Evolutionary conservation across 2,797 vertebrate species (phyloP).

Genomic region (Anomalospiza imberbis): DNA sequence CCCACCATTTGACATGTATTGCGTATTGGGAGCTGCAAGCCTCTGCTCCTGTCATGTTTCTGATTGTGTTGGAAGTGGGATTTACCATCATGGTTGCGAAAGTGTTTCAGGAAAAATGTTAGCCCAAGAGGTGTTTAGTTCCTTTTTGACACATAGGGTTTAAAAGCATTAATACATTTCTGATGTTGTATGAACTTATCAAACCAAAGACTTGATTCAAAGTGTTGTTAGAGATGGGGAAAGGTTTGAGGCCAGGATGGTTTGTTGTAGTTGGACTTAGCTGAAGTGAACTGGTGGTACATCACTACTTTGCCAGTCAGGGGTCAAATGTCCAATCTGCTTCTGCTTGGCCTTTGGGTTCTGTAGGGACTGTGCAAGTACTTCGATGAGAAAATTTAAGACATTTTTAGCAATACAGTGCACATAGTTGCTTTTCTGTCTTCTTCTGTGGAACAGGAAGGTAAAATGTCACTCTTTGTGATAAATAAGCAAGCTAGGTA

Average conservation of each 20-base stretch:
- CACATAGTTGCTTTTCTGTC: not conserved
- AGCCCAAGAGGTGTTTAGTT: not conserved
- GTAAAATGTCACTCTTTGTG: not conserved
- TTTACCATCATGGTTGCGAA: not conserved
- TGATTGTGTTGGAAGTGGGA: not conserved
- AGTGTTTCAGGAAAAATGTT: not conserved
- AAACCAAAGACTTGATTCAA: not conserved
- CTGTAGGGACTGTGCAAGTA: not conserved
- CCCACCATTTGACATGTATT: not conserved
- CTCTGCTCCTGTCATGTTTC: not conserved
- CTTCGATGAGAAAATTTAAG: not conserved
- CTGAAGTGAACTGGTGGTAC: not conserved
- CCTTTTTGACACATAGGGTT: not conserved
- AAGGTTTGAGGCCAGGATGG: not conserved
- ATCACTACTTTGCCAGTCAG: not conserved
- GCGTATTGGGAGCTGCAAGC: not conserved
- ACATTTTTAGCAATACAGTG: not conserved
- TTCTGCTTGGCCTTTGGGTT: not conserved
- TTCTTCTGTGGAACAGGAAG: not conserved
- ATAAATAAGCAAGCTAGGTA: not conserved
- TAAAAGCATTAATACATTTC: not conserved
- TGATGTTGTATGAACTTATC: not conserved
- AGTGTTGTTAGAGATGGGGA: not conserved
- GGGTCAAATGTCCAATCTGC: not conserved
- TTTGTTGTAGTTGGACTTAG: not conserved